Evolutionary conservation across 2,113 vertebrate species (phyloP).

Genomic region (Danionella cerebrum): DNA sequence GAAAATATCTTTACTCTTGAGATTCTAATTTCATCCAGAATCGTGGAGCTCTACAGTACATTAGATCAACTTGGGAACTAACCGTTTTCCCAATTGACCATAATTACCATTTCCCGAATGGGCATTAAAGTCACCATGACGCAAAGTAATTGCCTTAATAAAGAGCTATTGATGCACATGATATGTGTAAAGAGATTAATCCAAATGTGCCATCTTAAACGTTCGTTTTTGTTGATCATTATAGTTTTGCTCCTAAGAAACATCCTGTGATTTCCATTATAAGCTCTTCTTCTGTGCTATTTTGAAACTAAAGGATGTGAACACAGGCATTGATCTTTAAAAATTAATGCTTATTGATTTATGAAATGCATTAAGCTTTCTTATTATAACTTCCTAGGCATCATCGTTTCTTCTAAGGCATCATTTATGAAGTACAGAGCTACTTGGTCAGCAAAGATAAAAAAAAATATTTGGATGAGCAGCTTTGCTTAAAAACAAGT

Average conservation of each 20-base stretch:
- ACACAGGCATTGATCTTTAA: neutral
- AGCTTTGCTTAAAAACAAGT: neutral
- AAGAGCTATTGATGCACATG: neutral
- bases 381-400: neutral
- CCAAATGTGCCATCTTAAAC: neutral
- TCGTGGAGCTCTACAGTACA: too few species aligned
- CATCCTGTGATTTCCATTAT: neutral
- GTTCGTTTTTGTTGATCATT: too few species aligned
- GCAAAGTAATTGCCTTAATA: neutral
- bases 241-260: neutral
- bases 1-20: too few species aligned
- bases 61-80: too few species aligned
- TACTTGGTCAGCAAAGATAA: neutral
- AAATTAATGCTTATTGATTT: neutral
- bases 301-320: neutral
- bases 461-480: conserved; percentile 4
- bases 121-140: neutral
- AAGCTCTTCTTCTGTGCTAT: neutral
- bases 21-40: too few species aligned
- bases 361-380: neutral
- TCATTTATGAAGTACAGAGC: neutral
- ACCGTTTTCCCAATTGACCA: too few species aligned
- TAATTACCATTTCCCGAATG: too few species aligned
- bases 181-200: neutral
- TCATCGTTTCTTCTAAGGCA: neutral